Conservation (phyloP, 2,797 vertebrate genomes). For the Sebastes diploproa region DNA sequence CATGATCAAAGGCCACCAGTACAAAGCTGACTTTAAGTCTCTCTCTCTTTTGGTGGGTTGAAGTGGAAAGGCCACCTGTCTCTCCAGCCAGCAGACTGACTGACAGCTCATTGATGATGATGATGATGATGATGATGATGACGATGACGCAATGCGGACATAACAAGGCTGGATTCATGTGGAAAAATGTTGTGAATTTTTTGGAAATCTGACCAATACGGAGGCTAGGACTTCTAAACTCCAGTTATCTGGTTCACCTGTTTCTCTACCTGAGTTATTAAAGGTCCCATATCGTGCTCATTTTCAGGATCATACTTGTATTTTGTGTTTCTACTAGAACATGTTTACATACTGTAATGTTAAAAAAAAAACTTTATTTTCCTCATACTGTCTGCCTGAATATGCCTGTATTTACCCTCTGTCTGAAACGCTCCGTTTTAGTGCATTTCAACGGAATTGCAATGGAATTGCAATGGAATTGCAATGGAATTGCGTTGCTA, state of each 20-base stretch:
- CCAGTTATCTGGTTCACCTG: neutral
- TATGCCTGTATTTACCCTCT: too few relatives aligned
- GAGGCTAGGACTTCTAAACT: neutral
- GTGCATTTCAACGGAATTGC: too few relatives aligned
- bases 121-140: neutral
- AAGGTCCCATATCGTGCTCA: too few relatives aligned
- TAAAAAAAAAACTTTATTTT: too few relatives aligned
- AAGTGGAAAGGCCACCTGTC: constrained; percentile 4
- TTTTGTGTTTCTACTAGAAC: too few relatives aligned
- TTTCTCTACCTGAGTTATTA: neutral
- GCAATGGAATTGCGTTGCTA: too few relatives aligned
- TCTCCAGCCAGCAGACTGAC: neutral
- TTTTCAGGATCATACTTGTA: too few relatives aligned
- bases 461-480: too few relatives aligned
- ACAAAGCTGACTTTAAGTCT: constrained; percentile 24
- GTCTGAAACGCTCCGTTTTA: too few relatives aligned
- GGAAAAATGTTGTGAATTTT: neutral
- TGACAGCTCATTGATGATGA: neutral
- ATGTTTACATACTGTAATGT: too few relatives aligned
- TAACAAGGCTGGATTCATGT: neutral
- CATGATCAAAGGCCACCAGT: constrained; percentile 19
- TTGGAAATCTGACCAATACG: neutral
- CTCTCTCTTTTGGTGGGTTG: neutral
- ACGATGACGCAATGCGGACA: neutral
- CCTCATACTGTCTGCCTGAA: too few relatives aligned